Evolutionary conservation across 2,113 vertebrate genomes (phyloP), one percentile per base, ranked within the genome.

Genomic region (Asarcornis scutulata): DNA sequence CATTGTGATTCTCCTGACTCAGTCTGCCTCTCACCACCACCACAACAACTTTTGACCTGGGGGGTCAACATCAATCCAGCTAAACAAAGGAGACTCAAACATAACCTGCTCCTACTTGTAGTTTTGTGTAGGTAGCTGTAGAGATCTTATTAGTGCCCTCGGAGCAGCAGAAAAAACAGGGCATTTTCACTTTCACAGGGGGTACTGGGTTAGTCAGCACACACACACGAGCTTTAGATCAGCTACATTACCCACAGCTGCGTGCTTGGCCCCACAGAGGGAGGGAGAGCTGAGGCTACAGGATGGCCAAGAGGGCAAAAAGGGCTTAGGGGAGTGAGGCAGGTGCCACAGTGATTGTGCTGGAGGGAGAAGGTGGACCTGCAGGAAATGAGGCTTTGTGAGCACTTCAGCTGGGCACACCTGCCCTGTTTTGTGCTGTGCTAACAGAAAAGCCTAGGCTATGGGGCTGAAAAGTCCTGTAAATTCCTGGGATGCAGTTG

Each of bases 391-490:
- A 40, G 32, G n/a, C 14, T 68, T 52, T 1, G 2, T 48, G 9
- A 15, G 44, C 0, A 0, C 1, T 7, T 29, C 29, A 17, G 9
- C 75, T 4, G 13, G 32, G 46, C 36, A 56, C 46, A 63, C 32
- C 53, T 26, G 25, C 74, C 81, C 1, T 2, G 12, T 52, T 91
- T 62, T 52, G 62, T 31, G 50, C 14, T 0, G 3, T 36, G 13
- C n/a, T 80, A 75, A 56, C 1, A 3, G 44, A 2, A 1, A 3
- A 53, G 32, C 17, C 23, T 67, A 13, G 3, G 36, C 4, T 0
- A 0, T 18, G 31, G 8, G 27, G 9, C 34, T 44, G 55, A 66
- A 81, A 84, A 82, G 11, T 46, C 66, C 21, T 26, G 4, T 81
- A 71, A 85, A 36, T 21, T 86, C 29, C 38, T 16, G 75, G 55